Evolutionary conservation across 1,140 invertebrate genomes (phyloP), one percentile per base, ranked within the genome.

Genomic region (Pogonognathellus flavescens): DNA sequence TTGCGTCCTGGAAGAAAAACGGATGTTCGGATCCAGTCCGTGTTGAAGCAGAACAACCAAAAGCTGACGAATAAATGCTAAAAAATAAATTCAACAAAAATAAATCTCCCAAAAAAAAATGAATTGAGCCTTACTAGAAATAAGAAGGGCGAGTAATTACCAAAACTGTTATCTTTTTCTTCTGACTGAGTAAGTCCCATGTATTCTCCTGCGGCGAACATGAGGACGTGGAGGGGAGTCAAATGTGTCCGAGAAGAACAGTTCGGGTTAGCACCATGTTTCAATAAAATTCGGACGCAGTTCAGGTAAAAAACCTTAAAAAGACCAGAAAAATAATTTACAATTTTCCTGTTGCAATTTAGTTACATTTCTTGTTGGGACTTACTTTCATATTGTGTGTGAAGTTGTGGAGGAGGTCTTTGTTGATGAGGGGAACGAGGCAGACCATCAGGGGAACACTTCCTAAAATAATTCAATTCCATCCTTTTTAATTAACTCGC

Each of bases 271-370:
- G 94, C 94, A 86, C 94, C 94, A 89, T 94, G 91, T 53, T 88
- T 87, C 11, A 86, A 76, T 60, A 95, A 89, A 66, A 95, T 93
- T 41, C 94, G 91, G 31, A 95, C 94, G 90, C 94, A 95, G 89
- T 95, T 95, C 83, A 95, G 89, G 89, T 94, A 95, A 89, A 94
- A 95, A 4, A 95, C 93, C 93, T 94, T n/a, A n/a, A n/a, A 41
- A 31, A 66, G 0, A 57, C 3, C n/a, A n/a, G n/a, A n/a, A n/a
- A n/a, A n/a, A n/a, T n/a, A n/a, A n/a, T n/a, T n/a, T n/a, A n/a
- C n/a, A n/a, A n/a, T n/a, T n/a, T n/a, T n/a, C n/a, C n/a, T n/a
- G n/a, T n/a, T n/a, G n/a, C n/a, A n/a, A n/a, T n/a, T n/a, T n/a
- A n/a, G n/a, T n/a, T n/a, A n/a, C n/a, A n/a, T n/a, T n/a, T n/a